Conservation (phyloP, 2,797 vertebrate species). For the Pseudotriccus pelzelni region DNA sequence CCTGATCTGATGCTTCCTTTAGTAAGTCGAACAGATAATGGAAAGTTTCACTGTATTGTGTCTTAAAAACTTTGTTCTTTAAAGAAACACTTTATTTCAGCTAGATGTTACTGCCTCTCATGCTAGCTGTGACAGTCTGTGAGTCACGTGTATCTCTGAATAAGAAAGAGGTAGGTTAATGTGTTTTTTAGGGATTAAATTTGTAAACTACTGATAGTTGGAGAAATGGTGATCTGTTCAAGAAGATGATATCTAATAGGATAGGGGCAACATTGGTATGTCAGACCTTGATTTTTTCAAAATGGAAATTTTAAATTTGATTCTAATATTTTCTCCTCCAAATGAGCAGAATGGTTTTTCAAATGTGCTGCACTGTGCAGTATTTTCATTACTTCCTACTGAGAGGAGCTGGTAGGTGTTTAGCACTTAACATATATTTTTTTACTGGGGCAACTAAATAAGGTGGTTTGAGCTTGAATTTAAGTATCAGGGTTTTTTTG, state of each 20-base stretch:
- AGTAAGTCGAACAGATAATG: not conserved
- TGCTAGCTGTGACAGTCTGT: not conserved
- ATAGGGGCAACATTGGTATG: not conserved
- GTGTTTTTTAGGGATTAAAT: not conserved
- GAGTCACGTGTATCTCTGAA: not conserved
- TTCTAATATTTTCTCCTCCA: not conserved
- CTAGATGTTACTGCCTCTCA: not conserved
- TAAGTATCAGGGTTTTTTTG: not conserved
- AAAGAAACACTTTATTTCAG: not conserved
- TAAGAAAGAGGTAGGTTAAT: not conserved
- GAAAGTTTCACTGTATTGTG: not conserved
- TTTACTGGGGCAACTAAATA: not conserved
- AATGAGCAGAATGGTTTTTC: not conserved
- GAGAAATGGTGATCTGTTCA: not conserved
- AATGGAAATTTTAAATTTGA: not conserved
- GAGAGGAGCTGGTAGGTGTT: not conserved
- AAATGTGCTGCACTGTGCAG: not conserved
- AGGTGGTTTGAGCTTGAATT: not conserved
- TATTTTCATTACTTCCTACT: not conserved
- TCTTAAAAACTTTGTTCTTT: not conserved
- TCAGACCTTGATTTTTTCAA: not conserved
- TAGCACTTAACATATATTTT: not conserved
- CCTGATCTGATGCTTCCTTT: not conserved
- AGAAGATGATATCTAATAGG: not conserved
- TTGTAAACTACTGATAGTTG: not conserved